Conservation (phyloP, 2,113 vertebrate species). For the Neolamprologus falcicula region DNA sequence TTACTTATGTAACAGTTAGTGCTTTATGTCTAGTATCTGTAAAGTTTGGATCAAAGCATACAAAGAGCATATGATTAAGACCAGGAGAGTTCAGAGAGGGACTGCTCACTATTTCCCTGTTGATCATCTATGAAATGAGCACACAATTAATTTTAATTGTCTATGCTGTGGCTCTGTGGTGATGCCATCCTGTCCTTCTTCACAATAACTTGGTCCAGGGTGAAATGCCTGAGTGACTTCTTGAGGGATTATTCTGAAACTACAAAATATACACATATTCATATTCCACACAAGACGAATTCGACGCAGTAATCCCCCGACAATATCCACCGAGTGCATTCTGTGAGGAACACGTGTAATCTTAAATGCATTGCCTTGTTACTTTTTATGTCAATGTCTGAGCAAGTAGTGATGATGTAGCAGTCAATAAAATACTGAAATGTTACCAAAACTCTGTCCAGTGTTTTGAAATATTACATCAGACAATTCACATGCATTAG, state of each 20-base stretch:
- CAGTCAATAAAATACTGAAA: neutral
- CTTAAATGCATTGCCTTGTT: neutral
- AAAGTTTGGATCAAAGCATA: neutral
- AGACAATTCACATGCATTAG: neutral
- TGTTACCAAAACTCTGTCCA: neutral
- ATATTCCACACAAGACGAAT: neutral
- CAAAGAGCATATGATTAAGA: neutral
- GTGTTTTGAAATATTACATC: neutral
- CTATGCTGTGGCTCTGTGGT: neutral
- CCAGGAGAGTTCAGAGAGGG: neutral
- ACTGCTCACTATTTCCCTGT: neutral
- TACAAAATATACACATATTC: neutral
- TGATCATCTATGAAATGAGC: neutral
- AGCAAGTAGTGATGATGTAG: neutral
- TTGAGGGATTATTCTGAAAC: neutral
- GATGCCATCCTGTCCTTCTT: neutral
- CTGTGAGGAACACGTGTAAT: neutral
- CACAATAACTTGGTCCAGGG: neutral
- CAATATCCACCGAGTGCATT: neutral
- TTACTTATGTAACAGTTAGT: neutral
- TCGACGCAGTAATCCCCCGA: fast-evolving
- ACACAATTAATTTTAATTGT: neutral
- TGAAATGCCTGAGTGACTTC: neutral
- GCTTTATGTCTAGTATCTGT: neutral
- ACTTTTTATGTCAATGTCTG: neutral